These are phyloP conservation scores for Kryptopterus vitreolus DNA, from an alignment of 2,797 vertebrate genomes.

Conservation along the genomic window DNA sequence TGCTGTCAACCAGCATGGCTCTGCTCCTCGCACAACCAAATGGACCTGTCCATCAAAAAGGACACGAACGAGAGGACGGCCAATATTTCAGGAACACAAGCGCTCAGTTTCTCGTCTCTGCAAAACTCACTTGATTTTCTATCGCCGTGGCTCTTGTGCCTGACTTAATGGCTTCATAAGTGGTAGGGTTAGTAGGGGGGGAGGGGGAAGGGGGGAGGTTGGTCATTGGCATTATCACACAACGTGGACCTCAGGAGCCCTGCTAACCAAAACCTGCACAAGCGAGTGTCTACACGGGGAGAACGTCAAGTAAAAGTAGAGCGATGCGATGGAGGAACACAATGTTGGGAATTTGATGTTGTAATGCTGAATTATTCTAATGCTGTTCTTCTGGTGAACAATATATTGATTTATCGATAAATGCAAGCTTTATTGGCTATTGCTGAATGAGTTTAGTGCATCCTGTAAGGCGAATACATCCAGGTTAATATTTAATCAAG, in stretches of 20 bases:
- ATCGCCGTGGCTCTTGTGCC: conserved; percentile 42
- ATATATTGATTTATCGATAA: conserved; percentile 23
- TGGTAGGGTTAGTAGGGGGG: no score
- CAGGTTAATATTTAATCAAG: conserved; percentile 34
- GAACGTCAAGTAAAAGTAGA: background rate
- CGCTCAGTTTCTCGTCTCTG: background rate
- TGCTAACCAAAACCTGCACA: conserved; percentile 40
- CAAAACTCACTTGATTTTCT: conserved; percentile 17
- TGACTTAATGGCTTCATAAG: conserved; percentile 24
- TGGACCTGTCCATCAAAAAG: background rate
- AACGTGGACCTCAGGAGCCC: conserved; percentile 34
- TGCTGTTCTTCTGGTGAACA: conserved; percentile 36
- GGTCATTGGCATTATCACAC: conserved; percentile 20
- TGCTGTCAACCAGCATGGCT: conserved; percentile 38
- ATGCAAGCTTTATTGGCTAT: conserved; percentile 15
- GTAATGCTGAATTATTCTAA: conserved; percentile 39
- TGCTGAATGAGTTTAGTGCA: conserved; percentile 27
- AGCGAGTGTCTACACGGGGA: conserved; percentile 10
- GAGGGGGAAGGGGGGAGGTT: background rate
- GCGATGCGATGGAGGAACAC: background rate
- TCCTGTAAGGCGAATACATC: conserved; percentile 28
- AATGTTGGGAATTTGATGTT: background rate
- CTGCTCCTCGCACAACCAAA: background rate
- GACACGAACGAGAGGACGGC: background rate
- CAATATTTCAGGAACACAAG: conserved; percentile 35